Evolutionary conservation across 1,140 invertebrate genomes (phyloP).

Genomic region (Mactra quadrangularis): DNA sequence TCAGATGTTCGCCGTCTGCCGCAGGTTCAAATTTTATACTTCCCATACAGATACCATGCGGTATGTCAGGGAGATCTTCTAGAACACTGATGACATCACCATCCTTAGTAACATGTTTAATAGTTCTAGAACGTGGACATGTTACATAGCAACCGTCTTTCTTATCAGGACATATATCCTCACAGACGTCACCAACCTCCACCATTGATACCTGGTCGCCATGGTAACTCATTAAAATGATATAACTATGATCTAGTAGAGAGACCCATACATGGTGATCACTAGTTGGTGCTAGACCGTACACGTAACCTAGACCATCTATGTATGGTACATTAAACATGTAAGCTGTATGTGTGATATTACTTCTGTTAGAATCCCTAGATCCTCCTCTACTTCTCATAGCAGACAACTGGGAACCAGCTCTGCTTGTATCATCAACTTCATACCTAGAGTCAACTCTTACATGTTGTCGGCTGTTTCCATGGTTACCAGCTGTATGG

Average conservation of each 20-base stretch:
- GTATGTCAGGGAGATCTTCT: slow-evolving; percentile 1
- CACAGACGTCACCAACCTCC: slow-evolving; percentile 16
- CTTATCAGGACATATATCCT: slow-evolving; percentile 11
- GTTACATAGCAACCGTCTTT: slow-evolving; percentile 29
- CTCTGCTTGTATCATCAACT: no score
- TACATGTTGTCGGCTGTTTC: no score
- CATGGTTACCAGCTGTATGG: no score
- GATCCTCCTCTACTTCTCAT: no score
- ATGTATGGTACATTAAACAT: slow-evolving; percentile 11
- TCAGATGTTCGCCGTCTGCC: no score
- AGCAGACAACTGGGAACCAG: no score
- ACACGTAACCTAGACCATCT: slow-evolving; percentile 44
- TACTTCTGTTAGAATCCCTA: no score
- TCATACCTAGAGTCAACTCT: no score
- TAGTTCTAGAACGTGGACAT: slow-evolving; percentile 19
- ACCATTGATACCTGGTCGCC: neutral
- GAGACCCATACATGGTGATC: slow-evolving; percentile 16
- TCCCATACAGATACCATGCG: slow-evolving; percentile 31
- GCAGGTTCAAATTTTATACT: neutral
- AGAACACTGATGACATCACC: neutral
- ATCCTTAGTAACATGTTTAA: neutral
- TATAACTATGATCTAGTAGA: slow-evolving; percentile 8
- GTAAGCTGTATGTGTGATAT: no score
- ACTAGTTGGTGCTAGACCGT: slow-evolving; percentile 27
- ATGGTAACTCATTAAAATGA: neutral